Evolutionary conservation across 2,797 vertebrate species (phyloP).

Genomic region (Chanos chanos): DNA sequence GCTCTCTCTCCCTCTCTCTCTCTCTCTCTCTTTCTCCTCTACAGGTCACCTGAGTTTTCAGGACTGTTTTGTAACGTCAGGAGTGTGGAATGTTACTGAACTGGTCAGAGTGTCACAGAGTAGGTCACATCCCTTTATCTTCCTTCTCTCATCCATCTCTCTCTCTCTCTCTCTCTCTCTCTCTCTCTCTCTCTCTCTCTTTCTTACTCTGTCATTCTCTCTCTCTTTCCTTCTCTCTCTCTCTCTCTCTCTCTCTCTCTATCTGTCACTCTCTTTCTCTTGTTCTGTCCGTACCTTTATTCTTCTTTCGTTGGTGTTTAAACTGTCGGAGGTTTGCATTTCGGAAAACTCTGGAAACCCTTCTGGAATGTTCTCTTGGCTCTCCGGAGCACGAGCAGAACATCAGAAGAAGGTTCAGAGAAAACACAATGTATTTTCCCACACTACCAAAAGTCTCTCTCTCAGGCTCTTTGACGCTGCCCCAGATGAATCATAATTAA

Average conservation of each 20-base stretch:
- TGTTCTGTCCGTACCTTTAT: slow-evolving; percentile 65
- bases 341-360: no score
- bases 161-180: not conserved
- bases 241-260: slow-evolving; percentile 52
- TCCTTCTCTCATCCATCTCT: slow-evolving; percentile 53
- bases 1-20: no score
- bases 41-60: slow-evolving; percentile 95
- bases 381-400: no score
- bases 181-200: not conserved
- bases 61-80: slow-evolving; percentile 95
- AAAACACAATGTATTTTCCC: no score
- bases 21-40: slow-evolving; percentile 18
- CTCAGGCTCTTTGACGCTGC: no score
- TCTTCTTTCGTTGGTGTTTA: no score
- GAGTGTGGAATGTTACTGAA: slow-evolving; percentile 93
- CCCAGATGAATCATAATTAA: no score
- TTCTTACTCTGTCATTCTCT: slow-evolving; percentile 23
- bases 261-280: no score
- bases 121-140: slow-evolving; percentile 67
- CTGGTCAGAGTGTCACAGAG: slow-evolving; percentile 92
- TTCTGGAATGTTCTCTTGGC: no score
- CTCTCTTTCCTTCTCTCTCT: slow-evolving; percentile 44
- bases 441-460: no score
- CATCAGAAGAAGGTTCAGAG: no score
- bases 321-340: no score